Evolutionary conservation across 2,888 invertebrate genomes (phyloP), one percentile per base, ranked within the genome.

Genomic region (Shargacucullia verbasci): DNA sequence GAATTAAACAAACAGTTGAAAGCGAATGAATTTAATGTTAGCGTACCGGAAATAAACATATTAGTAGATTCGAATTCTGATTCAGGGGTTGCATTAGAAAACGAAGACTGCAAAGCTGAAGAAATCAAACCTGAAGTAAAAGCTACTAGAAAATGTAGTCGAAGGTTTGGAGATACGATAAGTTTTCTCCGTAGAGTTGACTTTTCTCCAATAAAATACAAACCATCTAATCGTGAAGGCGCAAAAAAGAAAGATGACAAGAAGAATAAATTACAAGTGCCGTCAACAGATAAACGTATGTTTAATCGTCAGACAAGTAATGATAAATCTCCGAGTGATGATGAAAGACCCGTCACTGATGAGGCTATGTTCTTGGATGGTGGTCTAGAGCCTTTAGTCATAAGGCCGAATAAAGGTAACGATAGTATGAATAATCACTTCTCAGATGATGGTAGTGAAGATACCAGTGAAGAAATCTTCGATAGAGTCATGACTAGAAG

Each of bases 351-450:
- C 0, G 54, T 74, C 6, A 76, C 75, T 9, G 87, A 88, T 46
- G 92, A 92, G 34, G 68, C 85, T 14, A 65, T 86, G 20, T 82
- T 89, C 50, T 91, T 89, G 0, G 91, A 92, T 66, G 80, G 86
- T 48, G 80, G 81, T 6, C 66, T 88, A 8, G 90, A 87, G 64
- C 83, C 87, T 43, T 76, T 92, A 41, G 52, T 89, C 11, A 79
- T 91, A n/a, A 83, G 87, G 49, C 84, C 92, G 8, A 92, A 89
- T 61, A 88, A 91, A 78, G 78, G 89, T 60, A 92, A 91, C 33
- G 94, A 94, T 34, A 94, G 94, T 66, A 92, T 93, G 94, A 93
- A 89, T 55, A 94, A 94, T 64, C 92, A 94, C 60, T 94, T 92
- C 66, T 93, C 94, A 55, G 94, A 94, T 75, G 94, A 94, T 43